Base-by-base conservation (phyloP, 1,140 invertebrate genomes). In the roundworm (Caenorhabditis elegans) region DNA sequence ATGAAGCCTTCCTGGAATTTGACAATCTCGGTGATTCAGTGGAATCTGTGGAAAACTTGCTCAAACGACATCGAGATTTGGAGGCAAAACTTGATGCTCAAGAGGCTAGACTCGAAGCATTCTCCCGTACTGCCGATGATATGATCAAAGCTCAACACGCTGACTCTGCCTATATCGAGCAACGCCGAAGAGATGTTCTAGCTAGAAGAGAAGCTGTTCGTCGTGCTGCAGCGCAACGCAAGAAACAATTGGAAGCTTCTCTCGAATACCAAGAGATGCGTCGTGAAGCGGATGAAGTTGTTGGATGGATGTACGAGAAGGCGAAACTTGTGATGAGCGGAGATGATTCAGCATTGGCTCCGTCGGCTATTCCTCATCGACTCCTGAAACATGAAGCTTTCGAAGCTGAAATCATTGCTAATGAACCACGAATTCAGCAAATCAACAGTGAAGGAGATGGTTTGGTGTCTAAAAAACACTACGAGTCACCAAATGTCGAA, bases 351-450 rank as follows among this genome's bases (percentile, higher is more conserved):
- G 97, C 97, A 88, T 92, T 95, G 31, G 96, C 98, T 88, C 91
- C 97, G 19, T 94, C 93, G 47, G 97, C 98, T 89, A 91, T 98
- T 47, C 95, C 96, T 82, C 92, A 95, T 2, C 98, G 98, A 90
- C 91, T 98, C 2, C 95, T 98, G 90, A 98, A 98, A 88, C 97
- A 99, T 88, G 96, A 98, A 90, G 97, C 96, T 0, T 98, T 98
- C 89, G 96, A 98, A 88, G 92, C 96, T 22, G 97, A 99, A 89
- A 90, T 99, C 6, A 92, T 94, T 47, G 94, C 95, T 0, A 97
- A 97, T 89, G 95, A 96, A 90, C 95, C 94, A 17, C 94, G 95
- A 88, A 90, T 97, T 13, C 90, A 94, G 47, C 93, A 93, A 51
- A 94, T 96, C 4, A 95, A 95, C 84, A 43, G 22, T 86, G 91